A percentile compares a stretch with the other conserved stretches of the same genome.
Evolutionary conservation across 2,113 vertebrate species (phyloP).

Genomic region (Gadus chalcogrammus): DNA sequence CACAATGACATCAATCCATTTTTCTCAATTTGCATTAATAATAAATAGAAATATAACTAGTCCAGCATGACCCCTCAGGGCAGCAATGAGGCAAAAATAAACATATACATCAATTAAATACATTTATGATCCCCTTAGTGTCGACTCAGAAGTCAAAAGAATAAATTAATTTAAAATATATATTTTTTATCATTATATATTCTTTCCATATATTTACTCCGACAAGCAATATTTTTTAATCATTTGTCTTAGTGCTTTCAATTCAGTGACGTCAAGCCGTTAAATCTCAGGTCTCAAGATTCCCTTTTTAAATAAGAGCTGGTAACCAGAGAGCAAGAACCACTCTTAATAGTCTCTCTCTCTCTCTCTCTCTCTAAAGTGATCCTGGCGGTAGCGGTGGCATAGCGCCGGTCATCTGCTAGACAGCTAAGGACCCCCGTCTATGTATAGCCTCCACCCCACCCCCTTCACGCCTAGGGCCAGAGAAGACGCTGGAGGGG

Average conservation of each 20-base stretch:
- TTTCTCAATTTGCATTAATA: no score
- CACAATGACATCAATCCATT: no score
- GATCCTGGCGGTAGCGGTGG: slow-evolving; percentile 69
- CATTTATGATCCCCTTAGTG: no score
- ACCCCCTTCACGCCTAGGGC: slow-evolving; percentile 19
- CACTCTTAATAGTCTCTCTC: slow-evolving; percentile 42
- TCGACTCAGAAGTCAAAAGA: no score
- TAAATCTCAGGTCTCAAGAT: slow-evolving; percentile 26
- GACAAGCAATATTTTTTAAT: no score
- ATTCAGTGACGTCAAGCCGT: slow-evolving; percentile 1
- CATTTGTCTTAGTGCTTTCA: slow-evolving; percentile 5
- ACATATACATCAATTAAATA: no score
- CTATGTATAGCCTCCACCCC: slow-evolving; percentile 76
- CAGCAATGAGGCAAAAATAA: no score
- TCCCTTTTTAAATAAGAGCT: neutral
- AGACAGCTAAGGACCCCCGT: slow-evolving; percentile 73
- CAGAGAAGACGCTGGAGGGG: slow-evolving; percentile 27
- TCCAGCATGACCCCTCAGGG: no score
- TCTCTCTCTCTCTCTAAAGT: slow-evolving; percentile 63
- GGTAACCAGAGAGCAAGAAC: slow-evolving; percentile 17
- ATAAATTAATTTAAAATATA: no score
- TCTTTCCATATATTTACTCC: no score
- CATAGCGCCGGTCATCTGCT: slow-evolving; percentile 67
- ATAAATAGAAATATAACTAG: no score
- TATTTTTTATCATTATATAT: no score